These are phyloP conservation scores for Lapara coniferarum DNA, from an alignment of 2,888 invertebrate species.

Conservation along the genomic window DNA sequence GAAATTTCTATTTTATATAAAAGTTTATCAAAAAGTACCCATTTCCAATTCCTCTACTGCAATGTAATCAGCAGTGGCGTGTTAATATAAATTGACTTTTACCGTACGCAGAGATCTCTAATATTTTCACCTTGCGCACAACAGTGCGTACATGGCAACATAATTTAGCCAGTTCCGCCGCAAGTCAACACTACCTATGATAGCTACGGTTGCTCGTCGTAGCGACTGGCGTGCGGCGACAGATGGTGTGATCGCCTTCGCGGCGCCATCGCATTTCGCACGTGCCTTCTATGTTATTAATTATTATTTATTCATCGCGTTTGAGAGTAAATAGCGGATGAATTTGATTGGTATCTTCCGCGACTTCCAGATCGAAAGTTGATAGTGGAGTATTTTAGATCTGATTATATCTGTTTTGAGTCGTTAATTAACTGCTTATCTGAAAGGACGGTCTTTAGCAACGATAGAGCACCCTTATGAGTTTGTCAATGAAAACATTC, in stretches of 20 bases:
- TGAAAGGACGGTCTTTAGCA: too few species aligned
- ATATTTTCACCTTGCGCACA: slow-evolving; percentile 9
- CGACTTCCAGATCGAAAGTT: too few species aligned
- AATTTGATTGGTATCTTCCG: neutral
- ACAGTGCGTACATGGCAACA: slow-evolving; percentile 28
- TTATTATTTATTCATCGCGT: neutral
- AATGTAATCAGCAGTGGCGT: slow-evolving; percentile 6
- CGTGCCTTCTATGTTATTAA: slow-evolving; percentile 18
- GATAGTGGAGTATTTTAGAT: too few species aligned
- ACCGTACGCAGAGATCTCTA: slow-evolving; percentile 19
- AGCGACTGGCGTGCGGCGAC: slow-evolving; percentile 55
- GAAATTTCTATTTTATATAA: neutral
- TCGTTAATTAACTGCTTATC: too few species aligned
- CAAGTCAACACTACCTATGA: too few species aligned
- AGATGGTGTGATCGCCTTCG: slow-evolving; percentile 72
- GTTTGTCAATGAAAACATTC: too few species aligned
- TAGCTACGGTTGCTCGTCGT: slow-evolving; percentile 36
- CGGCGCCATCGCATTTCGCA: slow-evolving; percentile 51
- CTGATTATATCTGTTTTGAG: too few species aligned
- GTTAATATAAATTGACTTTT: slow-evolving; percentile 25
- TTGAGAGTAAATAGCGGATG: neutral
- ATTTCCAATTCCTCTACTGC: slow-evolving; percentile 4
- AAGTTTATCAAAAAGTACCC: too few species aligned
- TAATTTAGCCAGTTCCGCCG: slow-evolving; percentile 37
- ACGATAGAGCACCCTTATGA: too few species aligned